phyloP scores from a whole-genome alignment of 2,113 vertebrate genomes.

The Beaufortia kweichowensis region DNA sequence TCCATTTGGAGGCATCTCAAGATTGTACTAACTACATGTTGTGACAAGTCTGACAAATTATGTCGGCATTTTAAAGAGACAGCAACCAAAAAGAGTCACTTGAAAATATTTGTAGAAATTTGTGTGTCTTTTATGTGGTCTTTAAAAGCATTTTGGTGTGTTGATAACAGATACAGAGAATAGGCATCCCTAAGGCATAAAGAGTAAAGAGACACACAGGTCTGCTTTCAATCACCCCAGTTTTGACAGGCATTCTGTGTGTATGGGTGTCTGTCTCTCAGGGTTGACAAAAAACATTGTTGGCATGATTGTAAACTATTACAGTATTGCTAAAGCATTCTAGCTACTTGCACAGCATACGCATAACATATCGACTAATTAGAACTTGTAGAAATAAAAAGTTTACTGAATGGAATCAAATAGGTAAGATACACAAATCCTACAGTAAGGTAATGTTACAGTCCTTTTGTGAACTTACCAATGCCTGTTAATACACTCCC shows the following conservation, averaged over 20 bases:
- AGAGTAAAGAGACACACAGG: conserved; percentile 8
- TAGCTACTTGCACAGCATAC: not conserved
- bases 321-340: not conserved
- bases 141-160: not conserved
- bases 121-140: not conserved
- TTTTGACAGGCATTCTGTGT: not conserved
- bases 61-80: not conserved
- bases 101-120: not conserved
- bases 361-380: not conserved
- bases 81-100: not conserved
- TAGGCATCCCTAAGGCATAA: not conserved
- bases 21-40: conserved; percentile 7
- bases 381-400: not conserved
- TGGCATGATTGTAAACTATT: not conserved
- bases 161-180: not conserved
- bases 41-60: conserved; percentile 16
- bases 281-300: not conserved
- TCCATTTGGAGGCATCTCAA: not conserved
- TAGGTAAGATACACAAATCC: not conserved
- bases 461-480: no score
- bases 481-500: no score
- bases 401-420: not conserved
- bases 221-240: not conserved
- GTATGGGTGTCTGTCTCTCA: not conserved
- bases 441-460: no score